Evolutionary conservation across 2,888 invertebrate genomes (phyloP), one percentile per base, ranked within the genome.

Genomic region (Petrophora chlorosata): DNA sequence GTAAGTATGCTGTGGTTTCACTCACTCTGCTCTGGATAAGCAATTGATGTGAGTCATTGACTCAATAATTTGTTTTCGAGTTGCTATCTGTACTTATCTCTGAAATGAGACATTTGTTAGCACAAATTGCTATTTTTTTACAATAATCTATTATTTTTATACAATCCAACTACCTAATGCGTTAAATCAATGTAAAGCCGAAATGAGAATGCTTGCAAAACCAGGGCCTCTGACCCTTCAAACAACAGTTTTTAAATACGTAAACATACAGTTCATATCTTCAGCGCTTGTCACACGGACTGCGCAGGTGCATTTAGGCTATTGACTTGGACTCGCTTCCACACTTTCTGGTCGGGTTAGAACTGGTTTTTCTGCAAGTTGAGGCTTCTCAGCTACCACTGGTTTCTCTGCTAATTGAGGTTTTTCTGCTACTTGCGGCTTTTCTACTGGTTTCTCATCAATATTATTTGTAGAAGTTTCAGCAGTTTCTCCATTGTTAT

Each of bases 201-300:
- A 35, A 50, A 52, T 10, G 38, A 48, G 40, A 45, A 53, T 54
- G 53, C 43, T 48, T 53, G 55, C 32, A 28, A 49, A 33, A 46
- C 54, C 48, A 48, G 55, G 48, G 52, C 48, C n/a, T 50, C 25
- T 30, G 15, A 59, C 62, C 41, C 41, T 56, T 70, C 58, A 85
- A 73, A 83, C 76, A 72, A 85, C 77, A 54, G 80, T 82, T 81
- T 85, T 87, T 77, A 83, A 69, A 63, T 83, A 85, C 56, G 83
- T 82, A 81, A 88, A 85, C 81, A 82, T 70, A 83, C 69, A 85
- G 81, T 86, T 82, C 74, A 72, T 79, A 53, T 80, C 65, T 50
- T 76, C 68, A 47, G 78, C 68, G 67, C 73, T 65, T 34, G 73
- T 63, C 60, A 61, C 40, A 53, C 65, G 61, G 61, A 82, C 78